A percentile compares a stretch with the other conserved stretches of the same genome.
Conservation (phyloP, 2,797 vertebrate genomes). For the Sebastolobus altivelis region DNA sequence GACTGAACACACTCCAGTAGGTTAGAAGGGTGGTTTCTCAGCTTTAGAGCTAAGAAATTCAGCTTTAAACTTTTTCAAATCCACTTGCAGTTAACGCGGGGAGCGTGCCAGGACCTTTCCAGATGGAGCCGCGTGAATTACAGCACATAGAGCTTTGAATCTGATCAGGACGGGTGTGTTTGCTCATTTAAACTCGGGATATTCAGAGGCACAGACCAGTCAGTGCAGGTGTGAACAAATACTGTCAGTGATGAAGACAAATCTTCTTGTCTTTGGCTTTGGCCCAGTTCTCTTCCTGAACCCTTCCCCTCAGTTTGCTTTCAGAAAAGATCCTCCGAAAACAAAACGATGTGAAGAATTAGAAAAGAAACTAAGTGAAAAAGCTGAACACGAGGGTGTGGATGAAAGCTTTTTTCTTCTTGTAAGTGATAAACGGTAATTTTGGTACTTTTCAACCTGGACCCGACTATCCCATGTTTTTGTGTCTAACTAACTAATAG, state of each 20-base stretch:
- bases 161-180: neutral
- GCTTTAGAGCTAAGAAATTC: neutral
- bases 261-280: neutral
- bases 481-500: no score
- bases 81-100: neutral
- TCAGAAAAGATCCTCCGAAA: neutral
- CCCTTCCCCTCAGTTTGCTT: neutral
- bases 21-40: neutral
- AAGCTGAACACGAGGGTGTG: neutral
- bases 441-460: no score
- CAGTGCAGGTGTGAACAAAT: conserved; percentile 11
- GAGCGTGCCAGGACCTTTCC: conserved; percentile 1
- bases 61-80: conserved; percentile 15
- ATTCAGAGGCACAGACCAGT: conserved; percentile 7
- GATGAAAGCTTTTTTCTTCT: neutral
- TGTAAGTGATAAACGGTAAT: neutral
- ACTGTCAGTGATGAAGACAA: conserved; percentile 14
- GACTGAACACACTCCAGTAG: neutral
- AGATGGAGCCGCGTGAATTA: neutral
- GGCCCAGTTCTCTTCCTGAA: neutral
- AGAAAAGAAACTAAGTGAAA: neutral
- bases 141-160: neutral
- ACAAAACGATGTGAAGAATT: neutral
- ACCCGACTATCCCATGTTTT: no score
- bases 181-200: conserved; percentile 4